Evolutionary conservation across 2,888 invertebrate genomes (phyloP), one percentile per base, ranked within the genome.

Genomic region (Liposcelis brunnea): DNA sequence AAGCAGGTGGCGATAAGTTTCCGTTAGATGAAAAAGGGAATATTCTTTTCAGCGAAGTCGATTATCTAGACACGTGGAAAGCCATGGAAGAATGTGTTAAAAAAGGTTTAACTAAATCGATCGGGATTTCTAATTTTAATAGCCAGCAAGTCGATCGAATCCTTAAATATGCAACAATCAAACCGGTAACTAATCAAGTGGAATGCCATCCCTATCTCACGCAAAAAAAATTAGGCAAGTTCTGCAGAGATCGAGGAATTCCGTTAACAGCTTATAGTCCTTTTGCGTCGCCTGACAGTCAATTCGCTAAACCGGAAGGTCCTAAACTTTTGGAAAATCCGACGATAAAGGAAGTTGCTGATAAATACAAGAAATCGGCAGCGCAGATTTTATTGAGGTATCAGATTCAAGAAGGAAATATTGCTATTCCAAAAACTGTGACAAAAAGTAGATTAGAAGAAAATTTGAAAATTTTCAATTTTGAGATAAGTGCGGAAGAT

Each of bases 91-190:
- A 74, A 2, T 64, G 76, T 18, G 75, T 78, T 2, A 72, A 77
- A 3, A 66, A 71, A 50, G 84, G 84, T 0, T 65, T 84, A 4
- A 70, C 71, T 0, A 74, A 69, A 52, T 77, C 78, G 35, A 76
- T 89, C 51, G 91, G 91, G 0, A 58, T 91, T 2, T 83, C 83
- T 21, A 89, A 89, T 64, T 87, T 87, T 58, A 87, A 83, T 62
- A 70, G 70, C 52, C 66, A 72, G 47, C 87, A 89, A 61, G 62
- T 86, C n/a, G 68, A 74, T 45, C 66, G 79, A 31, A 55, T 89
- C 4, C 55, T 85, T 43, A 65, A 70, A 31, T 59, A 57, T 7
- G 74, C 77, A 2, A 69, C 60, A 5, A 65, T 80, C 42, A 74
- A 72, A 51, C 81, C 81, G 1, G 77, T 72, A 0, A 68, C 66